phyloP scores from a whole-genome alignment of 2,888 invertebrate genomes.

The Spodoptera littoralis region DNA sequence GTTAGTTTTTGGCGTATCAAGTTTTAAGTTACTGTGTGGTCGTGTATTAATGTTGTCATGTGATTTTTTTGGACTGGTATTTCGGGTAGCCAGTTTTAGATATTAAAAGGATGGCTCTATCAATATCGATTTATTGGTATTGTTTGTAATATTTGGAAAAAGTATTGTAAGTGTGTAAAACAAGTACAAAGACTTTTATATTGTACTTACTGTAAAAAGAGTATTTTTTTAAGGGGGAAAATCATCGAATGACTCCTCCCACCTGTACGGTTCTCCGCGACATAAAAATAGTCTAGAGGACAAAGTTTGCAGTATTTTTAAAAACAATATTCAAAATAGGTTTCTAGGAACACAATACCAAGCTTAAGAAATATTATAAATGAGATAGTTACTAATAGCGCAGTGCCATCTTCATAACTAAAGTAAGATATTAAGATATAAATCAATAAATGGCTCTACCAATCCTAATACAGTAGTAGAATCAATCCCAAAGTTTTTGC shows the following conservation, averaged over 20 bases:
- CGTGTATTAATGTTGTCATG: background rate
- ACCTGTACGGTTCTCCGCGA: too few species aligned
- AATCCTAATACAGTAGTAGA: constrained; percentile 17
- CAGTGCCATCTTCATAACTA: background rate
- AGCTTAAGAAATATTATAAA: background rate
- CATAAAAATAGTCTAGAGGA: too few species aligned
- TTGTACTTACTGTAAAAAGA: too few species aligned
- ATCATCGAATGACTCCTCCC: too few species aligned
- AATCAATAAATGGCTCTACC: background rate
- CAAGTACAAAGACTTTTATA: too few species aligned
- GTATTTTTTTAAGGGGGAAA: too few species aligned
- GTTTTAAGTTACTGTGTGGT: constrained; percentile 26
- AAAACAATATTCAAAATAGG: background rate
- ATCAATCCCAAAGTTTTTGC: constrained; percentile 17
- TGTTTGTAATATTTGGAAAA: too few species aligned
- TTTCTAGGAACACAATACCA: background rate
- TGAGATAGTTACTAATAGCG: background rate
- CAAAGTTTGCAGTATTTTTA: background rate
- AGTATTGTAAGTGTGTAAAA: too few species aligned
- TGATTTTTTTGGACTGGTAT: background rate
- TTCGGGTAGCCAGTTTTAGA: too few species aligned
- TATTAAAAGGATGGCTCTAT: too few species aligned
- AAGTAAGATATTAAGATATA: constrained; percentile 4
- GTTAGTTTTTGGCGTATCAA: constrained; percentile 22
- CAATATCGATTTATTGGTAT: too few species aligned